Evolutionary conservation across 2,888 invertebrate genomes (phyloP), one percentile per base, ranked within the genome.

Genomic region (Uropetala carovei): DNA sequence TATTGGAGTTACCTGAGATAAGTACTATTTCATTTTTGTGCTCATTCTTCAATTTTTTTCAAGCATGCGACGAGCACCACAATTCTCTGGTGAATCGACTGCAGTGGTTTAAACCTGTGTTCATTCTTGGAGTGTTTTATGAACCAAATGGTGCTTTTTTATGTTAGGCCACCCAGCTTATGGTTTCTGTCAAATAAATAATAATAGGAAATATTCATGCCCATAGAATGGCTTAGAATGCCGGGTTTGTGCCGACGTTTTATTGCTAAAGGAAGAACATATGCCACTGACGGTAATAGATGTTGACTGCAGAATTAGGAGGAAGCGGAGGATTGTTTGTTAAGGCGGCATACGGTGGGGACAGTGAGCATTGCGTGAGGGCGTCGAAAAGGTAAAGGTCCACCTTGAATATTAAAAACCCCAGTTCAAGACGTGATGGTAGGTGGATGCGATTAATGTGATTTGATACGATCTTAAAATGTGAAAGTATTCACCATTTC

Each of bases 351-450:
- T 7, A 64, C 60, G 64, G 14, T 0, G 64, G 64, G n/a, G 64
- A 64, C 64, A 64, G n/a, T 43, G 43, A 3, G 43, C 43, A 5
- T 43, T 43, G 16, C 64, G 16, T 64, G n/a, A 64, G 68, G 75
- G 10, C 75, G 75, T 13, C 75, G 75, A 7, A 14, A 13, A 43
- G 43, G 43, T 43, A 5, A 75, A 75, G 75, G 22, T 27, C 75
- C 75, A 75, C 75, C 13, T 75, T 75, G 75, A 75, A 75, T 75
- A 75, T 75, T 75, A 27, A 75, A 75, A 27, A 68, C n/a, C 18
- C 64, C 16, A 68, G n/a, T 22, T 7, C 8, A 14, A 22, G 75
- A 75, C 75, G 75, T 27, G 22, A 27, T 27, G 22, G 75, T 27
- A 1, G 43, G 43, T 43, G 43, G 75, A 75, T 22, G 27, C 75